Evolutionary conservation across 2,113 vertebrate species (phyloP).

Genomic region (Corythoichthys haematopterus): DNA sequence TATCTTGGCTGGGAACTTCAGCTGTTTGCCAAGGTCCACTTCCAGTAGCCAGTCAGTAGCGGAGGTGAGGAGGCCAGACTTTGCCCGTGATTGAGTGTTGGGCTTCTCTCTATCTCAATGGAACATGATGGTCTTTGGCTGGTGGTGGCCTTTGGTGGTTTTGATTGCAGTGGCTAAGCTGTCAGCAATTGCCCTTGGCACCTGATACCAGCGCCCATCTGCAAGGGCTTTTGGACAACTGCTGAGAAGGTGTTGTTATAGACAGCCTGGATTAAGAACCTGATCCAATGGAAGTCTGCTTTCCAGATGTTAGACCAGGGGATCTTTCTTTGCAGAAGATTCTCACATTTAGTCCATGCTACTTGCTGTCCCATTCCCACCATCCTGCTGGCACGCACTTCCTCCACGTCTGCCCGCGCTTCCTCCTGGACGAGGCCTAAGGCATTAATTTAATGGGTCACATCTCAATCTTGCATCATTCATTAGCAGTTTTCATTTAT

Average conservation of each 20-base stretch:
- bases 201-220: background rate
- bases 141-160: background rate
- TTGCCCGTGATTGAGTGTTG: background rate
- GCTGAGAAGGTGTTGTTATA: background rate
- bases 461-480: constrained; percentile 22
- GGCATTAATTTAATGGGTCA: constrained; percentile 46
- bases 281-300: constrained; percentile 2
- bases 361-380: too few relatives aligned
- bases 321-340: background rate
- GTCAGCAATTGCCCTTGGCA: background rate
- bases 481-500: constrained; percentile 20
- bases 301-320: constrained; percentile 5
- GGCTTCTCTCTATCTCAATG: background rate
- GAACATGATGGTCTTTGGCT: background rate
- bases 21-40: too few relatives aligned
- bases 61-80: background rate
- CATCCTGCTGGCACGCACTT: too few relatives aligned
- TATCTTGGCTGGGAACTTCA: background rate
- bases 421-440: constrained; percentile 11
- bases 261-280: background rate
- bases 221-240: background rate
- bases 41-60: too few relatives aligned
- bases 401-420: background rate
- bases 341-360: constrained; percentile 1
- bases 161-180: background rate